Evolutionary conservation across 2,113 vertebrate species (phyloP).

Genomic region (Cygnus atratus): DNA sequence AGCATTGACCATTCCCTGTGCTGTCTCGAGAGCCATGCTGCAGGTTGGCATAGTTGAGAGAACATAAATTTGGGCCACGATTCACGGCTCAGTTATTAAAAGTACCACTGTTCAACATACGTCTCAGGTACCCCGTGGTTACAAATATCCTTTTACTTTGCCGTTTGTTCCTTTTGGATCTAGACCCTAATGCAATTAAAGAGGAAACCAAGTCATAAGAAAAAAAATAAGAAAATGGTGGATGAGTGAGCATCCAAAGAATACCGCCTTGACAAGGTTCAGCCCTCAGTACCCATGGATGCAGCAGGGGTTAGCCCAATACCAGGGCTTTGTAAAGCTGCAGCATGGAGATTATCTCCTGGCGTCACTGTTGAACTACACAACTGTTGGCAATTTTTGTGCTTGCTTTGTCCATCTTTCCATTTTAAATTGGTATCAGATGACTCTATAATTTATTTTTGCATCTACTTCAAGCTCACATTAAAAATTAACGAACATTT

Average conservation of each 20-base stretch:
- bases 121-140: not conserved
- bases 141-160: not conserved
- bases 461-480: not conserved
- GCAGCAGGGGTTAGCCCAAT: not conserved
- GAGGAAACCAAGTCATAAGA: not conserved
- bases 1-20: not conserved
- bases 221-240: not conserved
- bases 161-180: not conserved
- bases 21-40: not conserved
- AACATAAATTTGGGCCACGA: not conserved
- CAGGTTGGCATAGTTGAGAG: not conserved
- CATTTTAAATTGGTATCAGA: not conserved
- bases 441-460: not conserved
- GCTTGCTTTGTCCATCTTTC: slow-evolving; percentile 18
- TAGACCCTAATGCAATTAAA: not conserved
- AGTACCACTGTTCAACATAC: not conserved
- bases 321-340: not conserved
- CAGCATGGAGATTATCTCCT: not conserved
- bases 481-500: slow-evolving; percentile 11
- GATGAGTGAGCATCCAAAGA: not conserved
- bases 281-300: not conserved
- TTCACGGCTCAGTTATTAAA: not conserved
- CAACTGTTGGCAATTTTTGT: slow-evolving; percentile 2
- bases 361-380: not conserved
- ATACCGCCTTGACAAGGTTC: not conserved